Conservation (phyloP, 2,797 vertebrate species). For the Molossus alvarezi region DNA sequence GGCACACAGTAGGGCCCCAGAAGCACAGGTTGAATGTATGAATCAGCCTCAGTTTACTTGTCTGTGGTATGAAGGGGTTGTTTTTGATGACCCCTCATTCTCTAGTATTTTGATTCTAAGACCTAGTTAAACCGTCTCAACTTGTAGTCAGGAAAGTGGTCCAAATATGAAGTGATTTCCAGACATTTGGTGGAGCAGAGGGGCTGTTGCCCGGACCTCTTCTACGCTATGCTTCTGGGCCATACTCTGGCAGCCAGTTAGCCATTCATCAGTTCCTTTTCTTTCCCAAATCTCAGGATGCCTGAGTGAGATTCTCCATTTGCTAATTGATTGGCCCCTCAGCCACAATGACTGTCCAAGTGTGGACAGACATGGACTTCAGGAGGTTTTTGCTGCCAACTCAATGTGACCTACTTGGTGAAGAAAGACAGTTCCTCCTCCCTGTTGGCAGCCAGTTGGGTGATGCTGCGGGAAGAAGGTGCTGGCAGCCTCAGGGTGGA, state of each 20-base stretch:
- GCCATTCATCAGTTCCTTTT: background rate
- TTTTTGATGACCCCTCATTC: background rate
- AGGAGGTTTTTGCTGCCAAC: conserved; percentile 80
- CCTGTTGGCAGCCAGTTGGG: conserved; percentile 81
- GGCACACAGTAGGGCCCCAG: background rate
- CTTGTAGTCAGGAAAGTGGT: background rate
- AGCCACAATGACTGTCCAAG: background rate
- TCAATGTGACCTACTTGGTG: conserved; percentile 83
- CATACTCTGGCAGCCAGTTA: too few species aligned
- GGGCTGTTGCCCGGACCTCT: background rate
- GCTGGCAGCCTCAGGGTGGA: conserved; percentile 55
- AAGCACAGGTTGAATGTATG: background rate
- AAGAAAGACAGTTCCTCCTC: conserved; percentile 83
- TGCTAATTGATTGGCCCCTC: background rate
- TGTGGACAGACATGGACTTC: background rate
- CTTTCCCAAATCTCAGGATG: background rate
- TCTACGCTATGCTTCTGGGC: background rate
- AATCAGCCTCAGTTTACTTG: background rate
- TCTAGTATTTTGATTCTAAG: background rate
- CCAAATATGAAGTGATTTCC: background rate
- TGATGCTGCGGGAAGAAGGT: conserved; percentile 80
- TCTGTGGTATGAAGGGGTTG: background rate
- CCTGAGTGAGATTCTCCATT: background rate
- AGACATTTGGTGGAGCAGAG: background rate
- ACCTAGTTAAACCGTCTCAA: background rate